Conservation (phyloP, 2,113 vertebrate species). For the Plecotus auritus region DNA sequence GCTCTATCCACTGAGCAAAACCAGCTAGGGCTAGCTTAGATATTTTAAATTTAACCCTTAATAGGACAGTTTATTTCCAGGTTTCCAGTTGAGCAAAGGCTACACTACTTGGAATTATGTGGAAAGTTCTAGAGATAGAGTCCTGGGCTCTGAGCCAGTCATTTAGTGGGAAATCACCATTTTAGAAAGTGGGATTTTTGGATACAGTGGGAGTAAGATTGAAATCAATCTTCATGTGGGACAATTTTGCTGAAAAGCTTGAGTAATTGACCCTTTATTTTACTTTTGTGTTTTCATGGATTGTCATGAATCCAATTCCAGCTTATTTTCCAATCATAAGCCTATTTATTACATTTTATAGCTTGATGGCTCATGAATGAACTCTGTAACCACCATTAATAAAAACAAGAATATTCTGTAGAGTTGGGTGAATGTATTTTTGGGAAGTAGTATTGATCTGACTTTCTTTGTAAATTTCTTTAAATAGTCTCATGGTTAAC, state of each 20-base stretch:
- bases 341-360: slow-evolving; percentile 2
- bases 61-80: neutral
- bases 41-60: slow-evolving; percentile 25
- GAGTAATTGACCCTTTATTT: neutral
- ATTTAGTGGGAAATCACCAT: neutral
- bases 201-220: neutral
- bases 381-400: neutral
- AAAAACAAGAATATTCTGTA: neutral
- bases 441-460: neutral
- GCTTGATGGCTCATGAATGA: neutral
- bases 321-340: neutral
- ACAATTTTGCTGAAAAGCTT: neutral
- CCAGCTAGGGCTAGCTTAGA: neutral
- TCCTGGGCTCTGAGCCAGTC: slow-evolving; percentile 36
- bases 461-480: neutral
- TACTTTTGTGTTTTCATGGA: neutral
- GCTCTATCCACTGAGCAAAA: too few species aligned
- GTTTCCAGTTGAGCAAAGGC: neutral
- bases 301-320: neutral
- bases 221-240: neutral
- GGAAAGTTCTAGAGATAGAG: slow-evolving; percentile 16
- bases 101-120: neutral
- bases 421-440: neutral
- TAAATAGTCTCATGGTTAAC: neutral
- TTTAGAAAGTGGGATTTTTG: neutral